Evolutionary conservation across 2,797 vertebrate species (phyloP).

Genomic region (Amphiprion clarkii): DNA sequence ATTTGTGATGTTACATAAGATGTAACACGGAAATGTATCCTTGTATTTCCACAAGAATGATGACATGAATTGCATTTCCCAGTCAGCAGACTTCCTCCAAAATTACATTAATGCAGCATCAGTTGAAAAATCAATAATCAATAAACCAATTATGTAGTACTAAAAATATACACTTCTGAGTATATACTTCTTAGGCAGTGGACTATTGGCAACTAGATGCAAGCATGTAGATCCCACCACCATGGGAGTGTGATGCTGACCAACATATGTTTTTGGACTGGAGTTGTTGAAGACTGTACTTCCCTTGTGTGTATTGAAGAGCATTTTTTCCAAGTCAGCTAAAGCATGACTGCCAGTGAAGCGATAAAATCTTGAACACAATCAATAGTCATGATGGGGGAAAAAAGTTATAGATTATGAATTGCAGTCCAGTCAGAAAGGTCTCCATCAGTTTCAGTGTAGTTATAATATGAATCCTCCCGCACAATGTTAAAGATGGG

Average conservation of each 20-base stretch:
- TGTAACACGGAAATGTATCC: constrained; percentile 14
- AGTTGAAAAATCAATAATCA: constrained; percentile 3
- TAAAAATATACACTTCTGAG: constrained; percentile 1
- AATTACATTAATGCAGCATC: constrained; percentile 25
- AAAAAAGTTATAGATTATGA: constrained; percentile 49
- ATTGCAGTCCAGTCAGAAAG: constrained; percentile 34
- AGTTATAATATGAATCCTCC: constrained; percentile 51
- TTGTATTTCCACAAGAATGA: constrained; percentile 11
- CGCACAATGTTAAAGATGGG: constrained; percentile 42
- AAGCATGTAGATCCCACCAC: constrained; percentile 18
- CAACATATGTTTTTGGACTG: constrained; percentile 33
- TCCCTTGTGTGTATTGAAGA: constrained; percentile 43
- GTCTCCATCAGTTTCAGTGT: constrained; percentile 22
- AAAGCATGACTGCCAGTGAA: constrained; percentile 18
- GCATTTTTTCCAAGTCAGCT: constrained; percentile 35
- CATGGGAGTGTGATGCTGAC: constrained; percentile 3
- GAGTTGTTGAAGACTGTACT: constrained; percentile 20
- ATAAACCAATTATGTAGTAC: neutral
- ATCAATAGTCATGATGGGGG: constrained; percentile 45
- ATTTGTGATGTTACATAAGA: constrained; percentile 37
- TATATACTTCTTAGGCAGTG: constrained; percentile 6
- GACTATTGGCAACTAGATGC: constrained; percentile 26
- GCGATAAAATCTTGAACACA: constrained; percentile 38
- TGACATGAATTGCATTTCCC: constrained; percentile 22
- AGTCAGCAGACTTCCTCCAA: constrained; percentile 17